Percentiles rank a stretch among this genome's conserved stretches.
Conservation (phyloP, 2,888 invertebrate genomes). For the Leptothorax acervorum region DNA sequence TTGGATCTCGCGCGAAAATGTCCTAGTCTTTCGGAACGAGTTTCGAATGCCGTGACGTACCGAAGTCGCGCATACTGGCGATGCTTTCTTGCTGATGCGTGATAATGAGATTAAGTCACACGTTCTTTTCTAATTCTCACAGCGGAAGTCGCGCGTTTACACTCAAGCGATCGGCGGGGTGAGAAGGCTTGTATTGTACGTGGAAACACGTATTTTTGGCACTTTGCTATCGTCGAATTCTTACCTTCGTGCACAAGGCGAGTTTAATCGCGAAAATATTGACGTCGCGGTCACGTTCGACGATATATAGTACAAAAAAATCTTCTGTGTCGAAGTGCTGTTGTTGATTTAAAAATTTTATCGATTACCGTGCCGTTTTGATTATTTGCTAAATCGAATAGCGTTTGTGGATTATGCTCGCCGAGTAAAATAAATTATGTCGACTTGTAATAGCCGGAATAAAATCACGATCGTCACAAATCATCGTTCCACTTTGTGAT, state of each 20-base stretch:
- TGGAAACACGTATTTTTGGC: conserved; percentile 29
- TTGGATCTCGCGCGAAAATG: neutral
- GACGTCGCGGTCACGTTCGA: conserved; percentile 4
- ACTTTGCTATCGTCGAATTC: conserved; percentile 30
- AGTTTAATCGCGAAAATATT: conserved; percentile 11
- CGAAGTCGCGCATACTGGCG: neutral
- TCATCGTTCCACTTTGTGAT: neutral
- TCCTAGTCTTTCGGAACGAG: conserved; percentile 12
- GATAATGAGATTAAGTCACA: conserved; percentile 32
- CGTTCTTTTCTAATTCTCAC: conserved; percentile 1
- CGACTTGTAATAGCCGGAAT: neutral
- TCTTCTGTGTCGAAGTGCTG: neutral
- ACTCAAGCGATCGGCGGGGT: neutral
- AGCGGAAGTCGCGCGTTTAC: conserved; percentile 15
- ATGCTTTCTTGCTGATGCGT: neutral
- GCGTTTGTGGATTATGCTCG: neutral
- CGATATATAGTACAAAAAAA: conserved; percentile 20
- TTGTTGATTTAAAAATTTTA: conserved; percentile 20
- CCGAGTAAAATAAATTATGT: neutral
- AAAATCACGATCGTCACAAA: conserved; percentile 11
- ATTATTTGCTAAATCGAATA: conserved; percentile 18
- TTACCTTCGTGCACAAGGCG: neutral
- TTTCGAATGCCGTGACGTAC: conserved; percentile 1
- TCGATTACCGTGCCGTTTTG: conserved; percentile 1
- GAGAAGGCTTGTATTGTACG: conserved; percentile 7